These are phyloP conservation scores for Mycetomoellerius zeteki DNA, from an alignment of 1,140 invertebrate genomes.

Conservation along the genomic window DNA sequence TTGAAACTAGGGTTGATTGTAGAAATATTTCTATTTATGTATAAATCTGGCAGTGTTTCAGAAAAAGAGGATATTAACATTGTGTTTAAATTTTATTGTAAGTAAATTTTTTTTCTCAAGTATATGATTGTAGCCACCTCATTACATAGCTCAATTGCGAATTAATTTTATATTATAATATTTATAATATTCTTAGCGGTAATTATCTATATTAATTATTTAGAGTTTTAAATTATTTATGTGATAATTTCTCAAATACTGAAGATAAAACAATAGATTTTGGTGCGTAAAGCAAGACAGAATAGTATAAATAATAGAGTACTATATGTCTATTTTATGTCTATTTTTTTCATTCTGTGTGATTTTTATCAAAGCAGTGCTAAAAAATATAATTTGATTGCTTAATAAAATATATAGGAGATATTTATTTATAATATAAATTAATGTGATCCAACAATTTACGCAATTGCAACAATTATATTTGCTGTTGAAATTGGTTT, in stretches of 20 bases:
- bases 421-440: constrained; percentile 28
- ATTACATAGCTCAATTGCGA: constrained; percentile 16
- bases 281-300: neutral
- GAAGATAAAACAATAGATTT: constrained; percentile 28
- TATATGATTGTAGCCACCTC: neutral
- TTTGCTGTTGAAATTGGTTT: neutral
- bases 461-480: neutral
- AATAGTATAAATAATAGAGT: neutral
- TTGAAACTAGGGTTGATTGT: constrained; percentile 22
- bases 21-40: constrained; percentile 3
- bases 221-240: constrained; percentile 13
- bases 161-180: constrained; percentile 36
- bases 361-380: constrained; percentile 44
- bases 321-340: constrained; percentile 27
- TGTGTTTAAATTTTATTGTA: constrained; percentile 34
- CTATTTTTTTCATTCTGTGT: constrained; percentile 20
- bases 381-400: constrained; percentile 7
- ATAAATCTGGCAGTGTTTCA: constrained; percentile 4
- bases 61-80: constrained; percentile 7
- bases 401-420: constrained; percentile 2
- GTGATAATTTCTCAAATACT: neutral
- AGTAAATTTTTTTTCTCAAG: neutral
- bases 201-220: constrained; percentile 35
- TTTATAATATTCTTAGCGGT: neutral
- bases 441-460: constrained; percentile 2